Base-by-base conservation (phyloP, 2,888 invertebrate genomes). In the Chaetogeoica ovagalla region DNA sequence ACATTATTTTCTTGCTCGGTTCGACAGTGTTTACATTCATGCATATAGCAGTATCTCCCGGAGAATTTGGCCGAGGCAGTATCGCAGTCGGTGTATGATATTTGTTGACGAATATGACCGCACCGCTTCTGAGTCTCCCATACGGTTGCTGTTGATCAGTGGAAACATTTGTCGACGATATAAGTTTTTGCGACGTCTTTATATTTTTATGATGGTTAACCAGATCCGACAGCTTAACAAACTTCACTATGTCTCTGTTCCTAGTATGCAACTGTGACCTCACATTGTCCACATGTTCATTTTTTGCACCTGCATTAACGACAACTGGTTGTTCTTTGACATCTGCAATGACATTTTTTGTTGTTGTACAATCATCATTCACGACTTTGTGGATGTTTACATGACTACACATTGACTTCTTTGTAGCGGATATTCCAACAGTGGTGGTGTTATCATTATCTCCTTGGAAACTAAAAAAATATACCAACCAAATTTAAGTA, bases 401-500 rank as follows among this genome's bases (percentile, higher is more conserved):
- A 55, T 19, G 4, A 55, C 7, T 6, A 0, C 39, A 66, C 15
- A 1, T 48, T 11, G 13, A n/a, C 15, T 6, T 19, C 23, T 6
- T 5, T 15, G 17, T 8, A 52, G 19, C 23, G 5, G 11, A 30
- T 23, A 52, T 19, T 11, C 52, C 52, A n/a, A 30, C 68, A 1
- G 19, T 68, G n/a, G 19, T 68, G n/a, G 19, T 19, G 19, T 19
- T 52, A 1, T 23, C 23, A 19, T 68, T 23, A 15, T 52, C 48
- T 52, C n/a, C 17, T 48, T 23, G 8, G 21, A 52, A 68, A 30
- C 52, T 68, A 68, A 19, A 68, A 68, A 68, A 48, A 68, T 30
- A 52, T 21, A 48, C 15, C 13, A 43, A 66, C 66, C 19, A 11
- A 55, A 19, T 55, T 55, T 55, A 17, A 52, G 15, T 17, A 52